phyloP scores from a whole-genome alignment of 53 echinoderm and acorn worm genomes.

The Holothuria scabra region DNA sequence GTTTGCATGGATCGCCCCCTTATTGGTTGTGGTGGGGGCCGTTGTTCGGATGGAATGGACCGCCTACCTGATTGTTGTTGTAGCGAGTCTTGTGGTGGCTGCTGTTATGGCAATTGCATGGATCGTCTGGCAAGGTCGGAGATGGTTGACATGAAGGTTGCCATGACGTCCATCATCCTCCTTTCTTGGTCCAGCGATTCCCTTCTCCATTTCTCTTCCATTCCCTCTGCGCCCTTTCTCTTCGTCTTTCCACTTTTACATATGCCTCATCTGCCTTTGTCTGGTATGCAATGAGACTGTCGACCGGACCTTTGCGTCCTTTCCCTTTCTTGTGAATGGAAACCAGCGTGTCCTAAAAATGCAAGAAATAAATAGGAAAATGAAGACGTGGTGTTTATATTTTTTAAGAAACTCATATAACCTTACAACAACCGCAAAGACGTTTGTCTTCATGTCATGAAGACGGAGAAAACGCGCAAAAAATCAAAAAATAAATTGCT shows the following conservation, averaged over 20 bases:
- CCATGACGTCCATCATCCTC: neutral
- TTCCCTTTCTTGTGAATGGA: neutral
- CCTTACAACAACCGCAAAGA: no score
- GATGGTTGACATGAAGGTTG: neutral
- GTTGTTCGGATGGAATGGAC: no score
- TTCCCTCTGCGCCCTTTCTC: neutral
- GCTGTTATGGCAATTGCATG: neutral
- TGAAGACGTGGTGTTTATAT: no score
- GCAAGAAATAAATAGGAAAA: no score
- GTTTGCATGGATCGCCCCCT: no score
- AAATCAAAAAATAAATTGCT: no score
- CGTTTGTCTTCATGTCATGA: no score
- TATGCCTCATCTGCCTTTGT: neutral
- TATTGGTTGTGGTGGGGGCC: no score
- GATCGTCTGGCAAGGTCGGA: neutral
- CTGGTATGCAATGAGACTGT: neutral
- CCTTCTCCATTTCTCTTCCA: conserved; percentile 8
- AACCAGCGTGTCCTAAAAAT: no score
- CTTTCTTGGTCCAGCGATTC: neutral
- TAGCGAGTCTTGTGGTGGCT: neutral
- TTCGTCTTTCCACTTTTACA: neutral
- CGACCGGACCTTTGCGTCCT: neutral
- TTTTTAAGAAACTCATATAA: no score
- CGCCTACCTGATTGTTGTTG: neutral
- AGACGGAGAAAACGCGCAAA: no score